Evolutionary conservation across 2,113 vertebrate genomes (phyloP).

Genomic region (Peromyscus californicus): DNA sequence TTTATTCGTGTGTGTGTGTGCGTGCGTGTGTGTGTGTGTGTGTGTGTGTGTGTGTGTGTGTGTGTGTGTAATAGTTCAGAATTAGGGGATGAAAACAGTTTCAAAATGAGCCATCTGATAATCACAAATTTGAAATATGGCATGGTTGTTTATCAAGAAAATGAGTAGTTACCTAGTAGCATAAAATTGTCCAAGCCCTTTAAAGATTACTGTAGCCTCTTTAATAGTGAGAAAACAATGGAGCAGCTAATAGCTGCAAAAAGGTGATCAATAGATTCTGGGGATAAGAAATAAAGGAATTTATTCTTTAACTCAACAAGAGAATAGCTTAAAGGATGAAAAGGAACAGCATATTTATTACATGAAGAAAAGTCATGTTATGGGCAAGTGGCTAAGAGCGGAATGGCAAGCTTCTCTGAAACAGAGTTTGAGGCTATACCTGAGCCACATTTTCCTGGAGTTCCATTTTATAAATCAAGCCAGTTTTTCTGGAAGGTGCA

Average conservation of each 20-base stretch:
- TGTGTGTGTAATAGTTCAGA: background rate
- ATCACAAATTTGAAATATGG: slow-evolving; percentile 41
- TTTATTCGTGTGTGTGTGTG: background rate
- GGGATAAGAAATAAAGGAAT: background rate
- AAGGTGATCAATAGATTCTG: background rate
- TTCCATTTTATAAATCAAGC: background rate
- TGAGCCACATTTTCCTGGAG: background rate
- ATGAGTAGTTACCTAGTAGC: background rate
- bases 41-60: background rate
- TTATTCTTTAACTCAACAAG: slow-evolving; percentile 7
- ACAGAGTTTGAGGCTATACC: background rate
- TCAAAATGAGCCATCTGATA: slow-evolving; percentile 25
- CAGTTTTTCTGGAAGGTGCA: background rate
- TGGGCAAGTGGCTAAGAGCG: background rate
- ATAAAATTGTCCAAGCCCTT: slow-evolving; percentile 3
- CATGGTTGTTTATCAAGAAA: background rate
- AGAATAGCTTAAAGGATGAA: slow-evolving; percentile 1
- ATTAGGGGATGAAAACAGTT: background rate
- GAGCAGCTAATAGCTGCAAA: slow-evolving; percentile 30
- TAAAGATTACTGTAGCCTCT: background rate
- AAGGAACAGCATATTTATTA: background rate
- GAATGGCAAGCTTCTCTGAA: background rate
- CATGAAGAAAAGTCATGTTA: background rate
- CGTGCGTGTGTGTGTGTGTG: background rate
- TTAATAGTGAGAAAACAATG: slow-evolving; percentile 3